A percentile compares a stretch with the other conserved stretches of the same genome.
phyloP scores from a whole-genome alignment of 2,888 invertebrate genomes.

The Pelosia muscerda region DNA sequence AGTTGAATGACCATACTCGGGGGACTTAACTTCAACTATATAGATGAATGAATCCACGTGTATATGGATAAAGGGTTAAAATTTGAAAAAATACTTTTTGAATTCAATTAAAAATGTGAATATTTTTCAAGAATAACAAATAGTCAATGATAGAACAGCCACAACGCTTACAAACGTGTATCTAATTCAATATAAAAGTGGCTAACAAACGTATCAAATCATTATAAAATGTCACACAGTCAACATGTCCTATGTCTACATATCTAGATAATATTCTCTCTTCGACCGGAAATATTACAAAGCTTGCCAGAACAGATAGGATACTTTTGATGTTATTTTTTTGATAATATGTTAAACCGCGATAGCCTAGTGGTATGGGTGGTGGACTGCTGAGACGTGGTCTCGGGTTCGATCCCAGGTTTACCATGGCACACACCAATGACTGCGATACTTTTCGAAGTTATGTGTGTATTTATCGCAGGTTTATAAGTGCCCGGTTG shows the following conservation, averaged over 20 bases:
- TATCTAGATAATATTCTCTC: slow-evolving; percentile 74
- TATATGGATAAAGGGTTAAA: neutral
- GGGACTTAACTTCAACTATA: neutral
- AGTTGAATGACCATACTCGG: neutral
- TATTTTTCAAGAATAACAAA: neutral
- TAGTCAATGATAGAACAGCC: slow-evolving; percentile 6
- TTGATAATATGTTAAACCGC: too few relatives aligned
- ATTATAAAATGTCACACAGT: slow-evolving; percentile 63
- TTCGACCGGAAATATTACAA: slow-evolving; percentile 61
- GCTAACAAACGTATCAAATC: slow-evolving; percentile 64
- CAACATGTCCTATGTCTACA: slow-evolving; percentile 62
- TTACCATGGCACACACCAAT: too few relatives aligned
- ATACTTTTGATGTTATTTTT: slow-evolving; percentile 27
- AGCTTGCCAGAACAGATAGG: slow-evolving; percentile 37
- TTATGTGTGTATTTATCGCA: too few relatives aligned
- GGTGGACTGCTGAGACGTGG: too few relatives aligned
- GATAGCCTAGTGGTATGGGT: too few relatives aligned
- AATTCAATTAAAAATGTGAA: neutral
- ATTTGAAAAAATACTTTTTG: neutral
- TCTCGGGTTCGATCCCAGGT: too few relatives aligned
- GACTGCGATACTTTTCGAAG: too few relatives aligned
- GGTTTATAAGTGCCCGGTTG: too few relatives aligned
- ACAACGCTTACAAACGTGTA: slow-evolving; percentile 41
- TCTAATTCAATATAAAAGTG: slow-evolving; percentile 62
- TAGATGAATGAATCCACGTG: too few relatives aligned